Evolutionary conservation across 2,888 invertebrate species (phyloP), one percentile per base, ranked within the genome.

Genomic region (Drosophila meridiana): DNA sequence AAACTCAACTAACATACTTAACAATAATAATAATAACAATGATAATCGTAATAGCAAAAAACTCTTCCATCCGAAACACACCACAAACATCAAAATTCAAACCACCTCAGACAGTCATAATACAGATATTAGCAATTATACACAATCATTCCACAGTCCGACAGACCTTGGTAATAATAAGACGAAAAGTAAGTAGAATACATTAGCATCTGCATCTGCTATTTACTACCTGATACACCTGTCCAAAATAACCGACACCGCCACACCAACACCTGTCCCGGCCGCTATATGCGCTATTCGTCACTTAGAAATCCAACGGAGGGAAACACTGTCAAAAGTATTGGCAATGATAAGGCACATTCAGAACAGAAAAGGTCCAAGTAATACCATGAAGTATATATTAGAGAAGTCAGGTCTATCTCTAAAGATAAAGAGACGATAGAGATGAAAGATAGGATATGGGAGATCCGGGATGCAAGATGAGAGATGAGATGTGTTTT

Each of bases 161-260:
- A 94, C 96, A 87, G 96, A 96, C 87, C 97, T 69, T 79, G 75
- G 74, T 78, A 75, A 77, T 73, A 59, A 81, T 71, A 84, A 78
- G 58, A 75, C 59, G 64, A 87, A 84, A 84, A 74, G 82, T 86
- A 86, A 82, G 85, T 84, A 87, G 73, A 78, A 55, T 26, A 76
- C 52, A 63, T 47, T 53, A 80, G 53, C 38, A 28, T 40, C 20
- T 3, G 48, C 26, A 34, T 42, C 20, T 50, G 48, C 47, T 26
- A 60, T 50, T 53, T 28, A 32, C 58, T 47, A 63, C 8, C 9
- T 34, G 20, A 4, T 4, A 48, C 50, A 26, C 52, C 13, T 50
- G 50, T 13, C 45, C 13, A 34, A 14, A 8, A 48, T 30, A 32
- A 26, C 40, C 28, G 13, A 7, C n/a, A 34, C 30, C 47, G n/a